Conservation (phyloP, 2,888 invertebrate species). For the Resseliella maxima region DNA sequence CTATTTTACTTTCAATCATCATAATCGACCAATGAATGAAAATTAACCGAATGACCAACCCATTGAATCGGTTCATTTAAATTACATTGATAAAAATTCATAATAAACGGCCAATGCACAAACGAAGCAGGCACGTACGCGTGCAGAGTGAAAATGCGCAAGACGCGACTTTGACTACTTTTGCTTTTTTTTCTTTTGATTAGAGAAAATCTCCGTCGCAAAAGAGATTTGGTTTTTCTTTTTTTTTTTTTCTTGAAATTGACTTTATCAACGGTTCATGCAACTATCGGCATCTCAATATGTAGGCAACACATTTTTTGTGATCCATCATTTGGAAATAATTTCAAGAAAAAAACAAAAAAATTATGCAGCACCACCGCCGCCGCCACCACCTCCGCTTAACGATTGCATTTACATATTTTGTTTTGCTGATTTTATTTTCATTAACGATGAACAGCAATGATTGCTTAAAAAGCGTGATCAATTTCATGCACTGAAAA, state of each 20-base stretch:
- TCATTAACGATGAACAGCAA: background rate
- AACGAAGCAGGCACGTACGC: background rate
- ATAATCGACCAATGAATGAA: background rate
- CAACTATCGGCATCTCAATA: conserved; percentile 2
- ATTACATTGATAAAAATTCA: conserved; percentile 12
- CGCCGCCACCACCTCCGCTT: too few species aligned
- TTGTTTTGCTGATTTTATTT: background rate
- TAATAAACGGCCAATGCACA: background rate
- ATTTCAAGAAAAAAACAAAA: background rate
- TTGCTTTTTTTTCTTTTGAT: background rate
- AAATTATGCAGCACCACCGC: background rate
- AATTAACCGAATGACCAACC: conserved; percentile 2
- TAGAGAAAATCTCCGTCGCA: background rate
- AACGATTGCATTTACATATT: conserved; percentile 21
- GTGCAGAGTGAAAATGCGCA: background rate
- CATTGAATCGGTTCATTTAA: background rate
- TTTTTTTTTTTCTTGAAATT: too few species aligned
- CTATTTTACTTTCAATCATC: background rate
- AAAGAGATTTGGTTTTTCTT: background rate
- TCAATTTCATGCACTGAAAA: conserved; percentile 53
- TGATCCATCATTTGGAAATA: background rate
- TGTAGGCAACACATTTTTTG: background rate
- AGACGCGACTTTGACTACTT: background rate
- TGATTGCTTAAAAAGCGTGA: conserved; percentile 52
- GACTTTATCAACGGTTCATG: conserved; percentile 1